Base-by-base conservation (phyloP, 2,797 vertebrate genomes). In the Malurus leucopterus region DNA sequence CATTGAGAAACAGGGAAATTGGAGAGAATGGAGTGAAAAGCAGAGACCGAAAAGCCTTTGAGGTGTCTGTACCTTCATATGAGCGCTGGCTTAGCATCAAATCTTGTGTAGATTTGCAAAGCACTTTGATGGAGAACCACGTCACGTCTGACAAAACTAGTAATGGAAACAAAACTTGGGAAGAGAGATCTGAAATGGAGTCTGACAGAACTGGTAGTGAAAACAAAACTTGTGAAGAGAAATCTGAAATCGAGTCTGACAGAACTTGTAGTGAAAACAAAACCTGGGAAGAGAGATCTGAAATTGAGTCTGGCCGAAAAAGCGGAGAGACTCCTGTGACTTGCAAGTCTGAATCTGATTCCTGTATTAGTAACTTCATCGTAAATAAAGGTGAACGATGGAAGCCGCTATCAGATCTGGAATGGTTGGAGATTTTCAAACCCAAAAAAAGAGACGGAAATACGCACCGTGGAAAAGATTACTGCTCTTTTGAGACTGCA, bases 371-470 rank as follows among this genome's bases (percentile, higher is more conserved):
- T 1, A 89, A 79, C n/a, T 73, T 74, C 51, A 27, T 73, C 7
- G 0, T 90, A 3, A 59, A 80, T 2, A 84, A 92, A 61, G 89
- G 86, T 13, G 23, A 53, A 0, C 44, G 26, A 27, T 93, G 76
- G 86, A 83, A 54, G 54, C 64, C 88, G 3, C 2, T 96, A 15
- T 93, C 96, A 1, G 96, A 97, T 23, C 3, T 15, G 2, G 96
- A 96, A 57, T 96, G 97, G 97, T 14, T 97, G 93, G 84, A 59
- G 68, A 95, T 96, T 68, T 97, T 97, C 93, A 96, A 93, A 82
- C 93, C 94, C 32, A 7, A 50, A 16, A 80, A 84, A 76, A 57
- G 50, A 50, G 91, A 90, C 9, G 92, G 83, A 44, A 73, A 50
- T 6, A n/a, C 55, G 0, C 46, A 44, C 71, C 57, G 7, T 46